A percentile compares a stretch with the other conserved stretches of the same genome.
Conservation (phyloP, 2,888 invertebrate genomes). For the Lithophane ornitopus region DNA sequence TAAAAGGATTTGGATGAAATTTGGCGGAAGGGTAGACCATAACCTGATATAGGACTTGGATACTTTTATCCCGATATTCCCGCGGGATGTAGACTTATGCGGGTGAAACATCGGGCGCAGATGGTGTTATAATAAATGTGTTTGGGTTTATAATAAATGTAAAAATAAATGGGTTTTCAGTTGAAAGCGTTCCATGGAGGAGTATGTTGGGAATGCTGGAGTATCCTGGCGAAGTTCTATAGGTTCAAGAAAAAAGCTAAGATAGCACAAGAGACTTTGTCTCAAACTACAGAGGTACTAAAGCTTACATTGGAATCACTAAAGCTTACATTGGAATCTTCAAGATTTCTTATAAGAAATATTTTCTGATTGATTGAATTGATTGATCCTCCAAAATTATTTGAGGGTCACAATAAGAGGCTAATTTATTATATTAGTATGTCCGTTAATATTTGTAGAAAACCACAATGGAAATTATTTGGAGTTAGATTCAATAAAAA, state of each 20-base stretch:
- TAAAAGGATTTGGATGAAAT: no score
- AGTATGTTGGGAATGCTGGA: slow-evolving; percentile 79
- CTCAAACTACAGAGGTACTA: slow-evolving; percentile 36
- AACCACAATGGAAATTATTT: no score
- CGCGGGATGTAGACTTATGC: no score
- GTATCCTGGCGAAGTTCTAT: slow-evolving; percentile 67
- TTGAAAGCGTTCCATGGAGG: slow-evolving; percentile 48
- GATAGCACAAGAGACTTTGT: slow-evolving; percentile 64
- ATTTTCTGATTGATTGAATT: neutral
- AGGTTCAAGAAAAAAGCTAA: slow-evolving; percentile 70
- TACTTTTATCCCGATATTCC: no score
- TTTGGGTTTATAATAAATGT: no score
- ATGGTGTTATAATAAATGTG: neutral
- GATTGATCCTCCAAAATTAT: no score
- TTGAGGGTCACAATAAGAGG: neutral
- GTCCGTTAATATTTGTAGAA: no score
- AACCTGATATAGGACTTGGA: no score
- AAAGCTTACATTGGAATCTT: neutral
- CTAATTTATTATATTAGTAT: no score
- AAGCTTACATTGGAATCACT: neutral
- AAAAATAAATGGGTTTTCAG: slow-evolving; percentile 69
- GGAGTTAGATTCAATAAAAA: no score
- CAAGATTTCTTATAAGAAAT: neutral
- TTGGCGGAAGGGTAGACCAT: no score
- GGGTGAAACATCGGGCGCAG: no score